Conservation (phyloP, 2,113 vertebrate genomes). For the Pitta sordida region DNA sequence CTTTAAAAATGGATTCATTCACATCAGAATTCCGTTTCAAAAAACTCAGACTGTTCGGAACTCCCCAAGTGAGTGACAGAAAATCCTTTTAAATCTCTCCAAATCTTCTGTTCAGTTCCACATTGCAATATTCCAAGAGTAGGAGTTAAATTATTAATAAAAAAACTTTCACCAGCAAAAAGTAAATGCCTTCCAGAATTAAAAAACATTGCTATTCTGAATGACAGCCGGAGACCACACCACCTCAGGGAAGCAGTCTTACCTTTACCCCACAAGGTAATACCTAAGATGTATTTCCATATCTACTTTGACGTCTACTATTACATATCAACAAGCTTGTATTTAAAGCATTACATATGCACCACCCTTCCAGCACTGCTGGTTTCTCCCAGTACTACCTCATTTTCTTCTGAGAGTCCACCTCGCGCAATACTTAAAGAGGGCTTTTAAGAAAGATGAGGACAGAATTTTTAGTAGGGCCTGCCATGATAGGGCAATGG, state of each 20-base stretch:
- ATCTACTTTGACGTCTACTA: neutral
- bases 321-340: neutral
- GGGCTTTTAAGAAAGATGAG: neutral
- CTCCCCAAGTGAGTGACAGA: constrained; percentile 22
- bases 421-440: neutral
- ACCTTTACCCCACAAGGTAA: neutral
- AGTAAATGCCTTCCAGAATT: neutral
- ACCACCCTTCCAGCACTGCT: neutral
- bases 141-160: constrained; percentile 24
- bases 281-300: neutral
- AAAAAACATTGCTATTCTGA: neutral
- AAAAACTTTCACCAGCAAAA: neutral
- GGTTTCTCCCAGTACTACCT: neutral
- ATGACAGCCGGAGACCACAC: neutral
- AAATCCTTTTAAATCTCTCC: constrained; percentile 15
- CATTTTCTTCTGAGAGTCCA: neutral
- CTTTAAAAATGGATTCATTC: constrained; percentile 68
- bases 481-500: fast-evolving
- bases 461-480: neutral
- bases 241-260: neutral
- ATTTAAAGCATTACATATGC: neutral
- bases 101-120: constrained; percentile 3
- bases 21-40: constrained; percentile 60
- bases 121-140: constrained; percentile 12
- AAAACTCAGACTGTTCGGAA: constrained; percentile 24